phyloP scores from a whole-genome alignment of 2,797 vertebrate genomes.

The Bradypodion ventrale region DNA sequence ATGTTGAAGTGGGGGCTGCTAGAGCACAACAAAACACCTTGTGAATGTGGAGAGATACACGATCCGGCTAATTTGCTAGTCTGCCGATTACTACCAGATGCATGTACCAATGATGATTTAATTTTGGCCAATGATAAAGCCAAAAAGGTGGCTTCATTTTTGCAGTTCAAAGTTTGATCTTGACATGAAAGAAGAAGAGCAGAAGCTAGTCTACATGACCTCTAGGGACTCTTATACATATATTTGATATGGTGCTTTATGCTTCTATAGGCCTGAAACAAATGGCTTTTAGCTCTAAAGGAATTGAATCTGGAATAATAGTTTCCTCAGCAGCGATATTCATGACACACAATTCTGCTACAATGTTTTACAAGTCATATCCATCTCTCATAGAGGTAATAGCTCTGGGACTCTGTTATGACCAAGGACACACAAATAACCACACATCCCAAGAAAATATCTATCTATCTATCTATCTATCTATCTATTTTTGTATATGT shows the following conservation, averaged over 20 bases:
- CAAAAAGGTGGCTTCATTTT: too few species aligned
- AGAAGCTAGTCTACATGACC: neutral
- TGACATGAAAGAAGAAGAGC: neutral
- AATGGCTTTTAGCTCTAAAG: conserved; percentile 10
- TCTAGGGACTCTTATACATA: neutral
- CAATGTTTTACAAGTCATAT: conserved; percentile 50
- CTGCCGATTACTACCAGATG: too few species aligned
- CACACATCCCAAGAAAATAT: conserved; percentile 11
- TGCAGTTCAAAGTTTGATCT: neutral
- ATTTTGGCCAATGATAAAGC: too few species aligned
- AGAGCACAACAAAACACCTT: too few species aligned
- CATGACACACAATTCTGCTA: conserved; percentile 34
- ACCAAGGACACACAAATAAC: conserved; percentile 53
- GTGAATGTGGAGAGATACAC: too few species aligned
- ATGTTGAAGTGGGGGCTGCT: too few species aligned
- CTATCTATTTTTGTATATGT: neutral
- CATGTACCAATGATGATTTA: too few species aligned
- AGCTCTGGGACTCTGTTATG: conserved; percentile 50
- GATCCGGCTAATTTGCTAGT: too few species aligned
- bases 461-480: too few species aligned
- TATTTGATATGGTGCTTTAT: neutral
- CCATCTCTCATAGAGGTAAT: conserved; percentile 45
- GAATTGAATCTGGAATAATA: conserved; percentile 56
- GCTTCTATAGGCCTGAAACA: neutral
- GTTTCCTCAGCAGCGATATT: conserved; percentile 36